phyloP scores from a whole-genome alignment of 2,113 vertebrate species.

The Callipepla californica region DNA sequence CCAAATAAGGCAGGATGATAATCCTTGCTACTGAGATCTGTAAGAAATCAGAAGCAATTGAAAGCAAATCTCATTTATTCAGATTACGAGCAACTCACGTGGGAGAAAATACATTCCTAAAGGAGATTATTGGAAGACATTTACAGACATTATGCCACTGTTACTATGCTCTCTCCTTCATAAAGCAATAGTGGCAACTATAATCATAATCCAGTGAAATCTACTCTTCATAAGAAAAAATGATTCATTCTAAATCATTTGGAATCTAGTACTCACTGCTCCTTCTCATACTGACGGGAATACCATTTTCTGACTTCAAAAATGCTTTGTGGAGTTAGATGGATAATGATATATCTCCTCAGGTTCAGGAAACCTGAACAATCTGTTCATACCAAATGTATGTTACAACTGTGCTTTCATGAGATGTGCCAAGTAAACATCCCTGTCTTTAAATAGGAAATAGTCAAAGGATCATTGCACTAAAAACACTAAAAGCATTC shows the following conservation, averaged over 20 bases:
- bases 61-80: slow-evolving; percentile 4
- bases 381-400: not conserved
- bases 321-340: not conserved
- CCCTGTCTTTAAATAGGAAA: slow-evolving; percentile 47
- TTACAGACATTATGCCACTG: not conserved
- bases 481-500: slow-evolving; percentile 31
- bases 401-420: slow-evolving; percentile 6
- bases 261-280: not conserved
- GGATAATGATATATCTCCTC: not conserved
- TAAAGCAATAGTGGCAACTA: not conserved
- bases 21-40: not conserved
- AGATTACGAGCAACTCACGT: not conserved
- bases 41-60: not conserved
- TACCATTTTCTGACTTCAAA: not conserved
- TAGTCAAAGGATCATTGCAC: slow-evolving; percentile 39
- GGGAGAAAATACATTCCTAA: not conserved
- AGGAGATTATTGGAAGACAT: not conserved
- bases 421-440: slow-evolving; percentile 20
- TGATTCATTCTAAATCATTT: not conserved
- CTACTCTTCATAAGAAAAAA: not conserved
- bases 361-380: slow-evolving; percentile 7
- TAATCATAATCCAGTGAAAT: not conserved
- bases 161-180: not conserved
- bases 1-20: not conserved
- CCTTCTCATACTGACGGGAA: not conserved